Evolutionary conservation across 2,113 vertebrate species (phyloP).

Genomic region (Hemibagrus wyckioides): DNA sequence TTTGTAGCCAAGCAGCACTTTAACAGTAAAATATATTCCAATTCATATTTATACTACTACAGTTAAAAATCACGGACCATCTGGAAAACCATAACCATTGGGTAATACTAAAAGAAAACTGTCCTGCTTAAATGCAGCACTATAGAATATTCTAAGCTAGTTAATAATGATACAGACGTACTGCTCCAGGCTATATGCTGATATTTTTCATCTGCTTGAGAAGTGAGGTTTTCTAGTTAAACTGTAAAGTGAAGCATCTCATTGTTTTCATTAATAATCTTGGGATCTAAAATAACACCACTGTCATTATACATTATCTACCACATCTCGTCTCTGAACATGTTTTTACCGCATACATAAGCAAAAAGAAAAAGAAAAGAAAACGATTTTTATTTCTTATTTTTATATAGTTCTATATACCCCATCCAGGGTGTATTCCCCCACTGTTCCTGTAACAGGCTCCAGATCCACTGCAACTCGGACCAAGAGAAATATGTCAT

Average conservation of each 20-base stretch:
- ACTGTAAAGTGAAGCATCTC: background rate
- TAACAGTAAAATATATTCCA: too few species aligned
- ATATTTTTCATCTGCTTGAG: background rate
- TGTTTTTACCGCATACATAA: background rate
- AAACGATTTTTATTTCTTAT: background rate
- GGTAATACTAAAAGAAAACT: background rate
- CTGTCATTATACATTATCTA: background rate
- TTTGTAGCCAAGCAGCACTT: background rate
- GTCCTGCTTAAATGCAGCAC: background rate
- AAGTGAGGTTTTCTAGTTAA: background rate
- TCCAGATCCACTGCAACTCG: background rate
- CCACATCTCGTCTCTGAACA: background rate
- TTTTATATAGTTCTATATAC: background rate
- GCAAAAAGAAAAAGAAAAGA: background rate
- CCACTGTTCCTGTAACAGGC: background rate
- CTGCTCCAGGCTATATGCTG: background rate
- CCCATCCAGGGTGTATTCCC: background rate
- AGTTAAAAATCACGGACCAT: accelerated
- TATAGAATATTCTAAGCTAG: background rate
- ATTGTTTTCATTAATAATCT: background rate
- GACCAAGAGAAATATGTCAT: too few species aligned
- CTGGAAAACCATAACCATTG: background rate
- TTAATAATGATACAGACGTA: background rate
- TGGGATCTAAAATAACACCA: background rate
- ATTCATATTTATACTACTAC: too few species aligned